phyloP scores from a whole-genome alignment of 1,140 invertebrate species.

The Hycleus cichorii region DNA sequence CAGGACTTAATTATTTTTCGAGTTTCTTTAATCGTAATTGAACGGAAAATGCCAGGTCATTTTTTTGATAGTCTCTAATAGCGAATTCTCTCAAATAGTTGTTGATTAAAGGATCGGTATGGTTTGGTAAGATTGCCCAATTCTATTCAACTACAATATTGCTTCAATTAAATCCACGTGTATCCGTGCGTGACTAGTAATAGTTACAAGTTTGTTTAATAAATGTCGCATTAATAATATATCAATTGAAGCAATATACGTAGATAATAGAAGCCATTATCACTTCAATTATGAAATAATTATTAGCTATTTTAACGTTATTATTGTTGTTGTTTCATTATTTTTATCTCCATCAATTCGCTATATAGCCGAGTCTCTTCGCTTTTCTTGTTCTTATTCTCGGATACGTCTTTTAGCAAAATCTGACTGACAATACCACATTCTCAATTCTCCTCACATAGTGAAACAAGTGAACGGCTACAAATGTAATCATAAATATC shows the following conservation, averaged over 20 bases:
- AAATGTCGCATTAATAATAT: slow-evolving; percentile 5
- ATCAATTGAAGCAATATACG: slow-evolving; percentile 5
- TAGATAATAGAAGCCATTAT: background rate
- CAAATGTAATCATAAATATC: slow-evolving; percentile 36
- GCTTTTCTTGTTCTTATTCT: background rate
- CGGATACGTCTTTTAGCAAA: slow-evolving; percentile 8
- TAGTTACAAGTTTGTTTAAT: slow-evolving; percentile 6
- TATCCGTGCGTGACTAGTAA: slow-evolving; percentile 13
- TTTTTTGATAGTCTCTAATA: background rate
- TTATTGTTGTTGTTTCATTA: background rate
- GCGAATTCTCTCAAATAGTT: no score
- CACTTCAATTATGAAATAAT: no score
- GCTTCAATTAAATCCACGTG: no score
- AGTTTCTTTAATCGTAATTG: slow-evolving; percentile 14
- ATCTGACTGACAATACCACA: slow-evolving; percentile 33
- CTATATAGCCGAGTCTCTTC: background rate
- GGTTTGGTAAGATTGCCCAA: no score
- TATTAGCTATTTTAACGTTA: no score
- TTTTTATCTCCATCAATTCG: background rate
- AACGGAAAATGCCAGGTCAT: slow-evolving; percentile 13
- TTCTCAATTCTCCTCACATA: slow-evolving; percentile 34
- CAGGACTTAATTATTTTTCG: slow-evolving; percentile 9
- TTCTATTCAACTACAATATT: no score
- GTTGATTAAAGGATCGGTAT: no score
- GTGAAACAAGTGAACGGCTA: slow-evolving; percentile 35